These are phyloP conservation scores for Acrobeloides nanus DNA, from an alignment of 2,888 invertebrate genomes.

Conservation along the genomic window DNA sequence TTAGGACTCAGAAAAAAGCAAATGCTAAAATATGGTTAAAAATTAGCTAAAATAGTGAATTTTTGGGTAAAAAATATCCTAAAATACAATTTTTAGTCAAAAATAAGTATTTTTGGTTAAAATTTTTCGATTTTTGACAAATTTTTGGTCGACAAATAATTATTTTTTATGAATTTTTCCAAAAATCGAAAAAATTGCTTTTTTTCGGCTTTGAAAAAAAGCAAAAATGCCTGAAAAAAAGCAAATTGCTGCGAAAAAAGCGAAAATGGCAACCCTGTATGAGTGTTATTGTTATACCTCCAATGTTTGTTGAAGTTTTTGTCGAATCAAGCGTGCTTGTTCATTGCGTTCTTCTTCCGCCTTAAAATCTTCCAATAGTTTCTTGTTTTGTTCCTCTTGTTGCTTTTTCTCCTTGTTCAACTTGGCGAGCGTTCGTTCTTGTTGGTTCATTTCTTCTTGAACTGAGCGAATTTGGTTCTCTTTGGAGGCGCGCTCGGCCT, in stretches of 20 bases:
- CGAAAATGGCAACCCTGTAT: slow-evolving; percentile 5
- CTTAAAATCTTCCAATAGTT: slow-evolving; percentile 51
- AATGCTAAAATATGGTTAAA: no score
- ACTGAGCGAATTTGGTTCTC: slow-evolving; percentile 47
- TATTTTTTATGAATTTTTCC: no score
- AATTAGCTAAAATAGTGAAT: no score
- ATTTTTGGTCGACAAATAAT: no score
- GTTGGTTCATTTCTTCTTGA: slow-evolving; percentile 91
- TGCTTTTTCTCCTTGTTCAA: slow-evolving; percentile 96
- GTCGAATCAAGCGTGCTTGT: slow-evolving; percentile 45
- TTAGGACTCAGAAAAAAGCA: no score
- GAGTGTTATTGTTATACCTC: slow-evolving; percentile 32
- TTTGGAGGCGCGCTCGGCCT: slow-evolving; percentile 50
- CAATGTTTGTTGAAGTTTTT: slow-evolving; percentile 52
- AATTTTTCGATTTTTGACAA: no score
- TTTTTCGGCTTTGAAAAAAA: slow-evolving; percentile 29
- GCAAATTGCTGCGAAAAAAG: no score
- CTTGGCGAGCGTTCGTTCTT: slow-evolving; percentile 93
- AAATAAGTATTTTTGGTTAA: no score
- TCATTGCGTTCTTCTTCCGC: slow-evolving; percentile 76
- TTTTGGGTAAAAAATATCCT: no score
- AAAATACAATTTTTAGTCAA: no score
- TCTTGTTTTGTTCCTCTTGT: slow-evolving; percentile 82
- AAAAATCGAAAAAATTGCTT: background rate
- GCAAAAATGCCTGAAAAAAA: no score